Base-by-base conservation (phyloP, 2,888 invertebrate genomes). In the Melinopterus prodromus region DNA sequence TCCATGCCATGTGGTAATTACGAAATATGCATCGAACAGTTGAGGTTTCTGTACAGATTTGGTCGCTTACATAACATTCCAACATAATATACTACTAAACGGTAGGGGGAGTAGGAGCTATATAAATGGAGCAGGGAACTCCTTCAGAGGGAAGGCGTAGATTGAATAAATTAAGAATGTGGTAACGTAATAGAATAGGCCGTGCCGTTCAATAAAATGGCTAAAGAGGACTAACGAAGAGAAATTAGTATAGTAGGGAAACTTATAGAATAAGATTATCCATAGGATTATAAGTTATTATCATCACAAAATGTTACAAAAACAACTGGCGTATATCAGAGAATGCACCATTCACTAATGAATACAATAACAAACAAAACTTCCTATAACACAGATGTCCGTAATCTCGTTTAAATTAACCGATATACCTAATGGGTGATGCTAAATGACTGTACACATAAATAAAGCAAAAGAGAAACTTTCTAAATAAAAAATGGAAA, bases 401-500 rank as follows among this genome's bases (percentile, higher is more conserved):
- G 26, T 26, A 26, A 26, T 26, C 26, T 26, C 26, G 26, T 26
- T 26, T 26, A 26, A 26, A 26, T 26, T 26, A 26, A 26, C 26
- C 26, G 26, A 26, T 26, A 26, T 26, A 3, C 26, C 26, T 26
- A 26, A 26, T 2, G 14, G 26, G 71, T 35, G 38, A 71, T 37
- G 71, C 36, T 71, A 78, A 71, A 16, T 16, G 37, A 53, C 38
- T 15, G 38, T 16, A 78, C 38, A 78, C 70, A 79, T 81, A 79
- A 81, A 81, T 79, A 81, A 81, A 79, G 79, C 77, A 80, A 81
- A 77, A 79, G 78, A 83, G 80, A 82, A 79, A 77, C 80, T 83
- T 78, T 12, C n/a, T 74, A 74, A 74, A 74, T 74, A 78, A 82
- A 83, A 79, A 81, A 82, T 80, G 80, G 81, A 80, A 80, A 82